A percentile compares a stretch with the other conserved stretches of the same genome.
These are phyloP conservation scores for Oscheius sp. DNA, from an alignment of 2,888 invertebrate genomes.

Conservation along the genomic window DNA sequence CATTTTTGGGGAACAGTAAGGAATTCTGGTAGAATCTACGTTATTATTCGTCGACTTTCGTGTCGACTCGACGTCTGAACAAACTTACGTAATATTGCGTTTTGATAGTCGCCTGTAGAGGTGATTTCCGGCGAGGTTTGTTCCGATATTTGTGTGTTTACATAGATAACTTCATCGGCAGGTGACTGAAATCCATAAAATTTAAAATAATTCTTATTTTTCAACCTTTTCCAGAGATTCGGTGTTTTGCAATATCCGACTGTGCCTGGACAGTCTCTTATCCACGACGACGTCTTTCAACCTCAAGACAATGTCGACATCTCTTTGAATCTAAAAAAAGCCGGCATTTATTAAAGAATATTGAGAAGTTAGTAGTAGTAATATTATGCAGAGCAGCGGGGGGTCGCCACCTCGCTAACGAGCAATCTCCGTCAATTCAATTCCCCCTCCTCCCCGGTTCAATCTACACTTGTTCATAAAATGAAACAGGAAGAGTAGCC, in stretches of 20 bases:
- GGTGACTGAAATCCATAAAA: slow-evolving; percentile 23
- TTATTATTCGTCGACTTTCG: too few species aligned
- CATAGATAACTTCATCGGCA: slow-evolving; percentile 65
- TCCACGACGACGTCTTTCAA: slow-evolving; percentile 18
- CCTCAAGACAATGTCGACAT: slow-evolving; percentile 28
- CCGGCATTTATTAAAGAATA: not conserved
- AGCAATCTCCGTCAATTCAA: slow-evolving; percentile 30
- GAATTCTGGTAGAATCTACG: too few species aligned
- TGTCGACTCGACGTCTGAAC: too few species aligned
- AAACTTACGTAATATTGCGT: slow-evolving; percentile 64
- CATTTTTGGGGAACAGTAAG: too few species aligned
- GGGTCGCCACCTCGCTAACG: slow-evolving; percentile 4
- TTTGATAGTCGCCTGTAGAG: slow-evolving; percentile 62
- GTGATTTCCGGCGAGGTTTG: slow-evolving; percentile 26
- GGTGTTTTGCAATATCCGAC: not conserved
- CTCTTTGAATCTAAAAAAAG: slow-evolving; percentile 24
- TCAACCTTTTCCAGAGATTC: not conserved
- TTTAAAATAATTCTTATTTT: not conserved
- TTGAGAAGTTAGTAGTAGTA: not conserved
- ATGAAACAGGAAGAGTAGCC: slow-evolving; percentile 1
- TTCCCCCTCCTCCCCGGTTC: not conserved
- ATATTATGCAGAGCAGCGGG: slow-evolving; percentile 5
- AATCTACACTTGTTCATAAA: slow-evolving; percentile 14
- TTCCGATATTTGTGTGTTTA: slow-evolving; percentile 58
- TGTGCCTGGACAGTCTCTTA: slow-evolving; percentile 10